Conservation (phyloP, 2,888 invertebrate species). For the Cordilura impudica region DNA sequence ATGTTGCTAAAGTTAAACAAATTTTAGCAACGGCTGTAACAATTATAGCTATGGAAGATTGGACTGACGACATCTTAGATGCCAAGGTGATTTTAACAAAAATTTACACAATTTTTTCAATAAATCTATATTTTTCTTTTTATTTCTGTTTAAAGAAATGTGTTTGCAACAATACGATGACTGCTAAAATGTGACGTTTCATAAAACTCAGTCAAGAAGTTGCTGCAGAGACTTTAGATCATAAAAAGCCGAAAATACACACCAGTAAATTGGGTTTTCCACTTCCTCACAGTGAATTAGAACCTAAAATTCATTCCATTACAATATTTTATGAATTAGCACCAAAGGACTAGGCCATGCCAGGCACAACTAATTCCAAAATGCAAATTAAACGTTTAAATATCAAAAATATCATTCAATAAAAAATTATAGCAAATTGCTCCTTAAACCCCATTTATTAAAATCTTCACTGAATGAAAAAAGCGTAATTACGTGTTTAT, state of each 20-base stretch:
- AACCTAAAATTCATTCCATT: constrained; percentile 67
- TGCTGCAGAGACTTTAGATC: constrained; percentile 68
- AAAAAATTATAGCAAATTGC: not conserved
- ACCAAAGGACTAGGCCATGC: not conserved
- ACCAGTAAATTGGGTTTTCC: constrained; percentile 57
- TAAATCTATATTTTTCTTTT: not conserved
- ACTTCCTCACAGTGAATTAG: not conserved
- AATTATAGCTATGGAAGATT: constrained; percentile 84
- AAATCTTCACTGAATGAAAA: not conserved
- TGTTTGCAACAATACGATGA: constrained; percentile 73
- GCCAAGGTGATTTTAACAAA: constrained; percentile 80
- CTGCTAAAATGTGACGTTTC: constrained; percentile 72
- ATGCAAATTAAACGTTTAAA: not conserved
- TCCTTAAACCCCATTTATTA: not conserved
- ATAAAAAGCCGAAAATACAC: constrained; percentile 63
- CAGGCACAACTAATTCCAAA: not conserved
- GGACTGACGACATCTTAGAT: constrained; percentile 82
- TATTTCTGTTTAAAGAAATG: constrained; percentile 67
- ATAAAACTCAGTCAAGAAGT: constrained; percentile 70
- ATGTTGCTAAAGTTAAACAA: constrained; percentile 87
- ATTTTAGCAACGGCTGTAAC: constrained; percentile 86
- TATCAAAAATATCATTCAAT: not conserved
- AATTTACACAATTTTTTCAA: not conserved
- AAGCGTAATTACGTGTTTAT: constrained; percentile 3
- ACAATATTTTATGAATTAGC: constrained; percentile 70